phyloP scores from a whole-genome alignment of 2,797 vertebrate genomes.

The Gambelia wislizenii region DNA sequence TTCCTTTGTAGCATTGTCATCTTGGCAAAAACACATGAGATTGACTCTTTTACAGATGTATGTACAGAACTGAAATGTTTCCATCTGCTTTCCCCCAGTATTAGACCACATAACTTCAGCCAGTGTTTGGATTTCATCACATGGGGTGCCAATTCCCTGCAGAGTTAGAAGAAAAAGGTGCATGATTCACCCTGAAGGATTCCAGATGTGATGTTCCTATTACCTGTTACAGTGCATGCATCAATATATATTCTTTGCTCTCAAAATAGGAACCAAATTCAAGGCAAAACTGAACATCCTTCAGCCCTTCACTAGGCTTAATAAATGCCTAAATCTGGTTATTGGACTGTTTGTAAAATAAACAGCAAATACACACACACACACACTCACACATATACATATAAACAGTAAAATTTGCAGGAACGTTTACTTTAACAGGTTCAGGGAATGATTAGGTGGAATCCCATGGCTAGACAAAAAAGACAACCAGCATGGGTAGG shows the following conservation, averaged over 20 bases:
- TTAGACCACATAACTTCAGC: conserved; percentile 45
- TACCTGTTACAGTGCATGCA: conserved; percentile 50
- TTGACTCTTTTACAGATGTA: conserved; percentile 29
- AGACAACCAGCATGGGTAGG: too few relatives aligned
- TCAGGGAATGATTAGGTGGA: too few relatives aligned
- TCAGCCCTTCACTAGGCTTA: not conserved
- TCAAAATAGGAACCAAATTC: not conserved
- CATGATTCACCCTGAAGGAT: conserved; percentile 62
- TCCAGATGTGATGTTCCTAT: conserved; percentile 57
- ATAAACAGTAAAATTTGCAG: too few relatives aligned
- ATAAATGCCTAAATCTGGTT: not conserved
- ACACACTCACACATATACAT: too few relatives aligned
- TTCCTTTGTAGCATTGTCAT: conserved; percentile 62
- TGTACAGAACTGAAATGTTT: conserved; percentile 63
- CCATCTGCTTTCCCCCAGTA: conserved; percentile 57
- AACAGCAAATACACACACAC: not conserved
- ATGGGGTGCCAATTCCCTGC: conserved; percentile 61
- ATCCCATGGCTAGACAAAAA: too few relatives aligned
- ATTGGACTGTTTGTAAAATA: too few relatives aligned
- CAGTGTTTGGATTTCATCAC: conserved; percentile 65
- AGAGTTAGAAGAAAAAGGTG: conserved; percentile 46
- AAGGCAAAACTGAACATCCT: not conserved
- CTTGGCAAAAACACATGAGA: conserved; percentile 55
- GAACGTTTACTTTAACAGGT: too few relatives aligned
- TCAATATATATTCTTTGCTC: not conserved